Evolutionary conservation across 2,113 vertebrate genomes (phyloP), one percentile per base, ranked within the genome.

Genomic region (Atherinomorus stipes): DNA sequence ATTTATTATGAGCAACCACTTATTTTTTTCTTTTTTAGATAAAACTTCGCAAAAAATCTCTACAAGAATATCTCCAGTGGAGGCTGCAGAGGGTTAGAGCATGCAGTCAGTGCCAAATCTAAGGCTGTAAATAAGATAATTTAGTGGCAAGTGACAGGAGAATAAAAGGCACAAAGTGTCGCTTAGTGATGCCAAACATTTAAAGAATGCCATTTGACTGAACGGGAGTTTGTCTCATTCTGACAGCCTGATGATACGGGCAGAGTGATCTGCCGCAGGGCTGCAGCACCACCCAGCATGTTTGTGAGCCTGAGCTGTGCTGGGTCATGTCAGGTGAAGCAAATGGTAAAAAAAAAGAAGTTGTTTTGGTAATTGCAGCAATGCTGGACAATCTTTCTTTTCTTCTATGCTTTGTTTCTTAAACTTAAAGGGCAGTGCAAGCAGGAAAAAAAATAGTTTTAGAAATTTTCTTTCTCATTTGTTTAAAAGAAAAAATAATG

Each of bases 281-380:
- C 61, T 67, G 74, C 60, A 49, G 72, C 77, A 75, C 59, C 78
- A 81, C 81, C 83, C 83, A 80, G 69, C 64, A 61, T 67, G 85
- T 76, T 81, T 45, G 79, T 54, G 31, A 52, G 64, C 6, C 71
- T 70, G 47, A 68, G 40, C 52, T 34, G 59, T 71, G 60, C 58
- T 1, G 62, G 85, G 79, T 90, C 76, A 69, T 1, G 25, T 81
- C 38, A 88, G 89, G 85, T 84, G 52, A 86, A 59, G 10, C 7
- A 42, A 34, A n/a, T 2, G 5, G 22, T 13, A 4, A 0, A 56
- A 0, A 62, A 44, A 68, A 13, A 15, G 11, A 1, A 16, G 6
- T 44, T 44, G 5, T 44, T 44, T 12, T 18, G 9, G 3, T 44
- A 2, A 44, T 44, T 26, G 47, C 7, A 58, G 1, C 38, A 56